Evolutionary conservation across 2,797 vertebrate genomes (phyloP), one percentile per base, ranked within the genome.

Genomic region (Arctocebus calabarensis): DNA sequence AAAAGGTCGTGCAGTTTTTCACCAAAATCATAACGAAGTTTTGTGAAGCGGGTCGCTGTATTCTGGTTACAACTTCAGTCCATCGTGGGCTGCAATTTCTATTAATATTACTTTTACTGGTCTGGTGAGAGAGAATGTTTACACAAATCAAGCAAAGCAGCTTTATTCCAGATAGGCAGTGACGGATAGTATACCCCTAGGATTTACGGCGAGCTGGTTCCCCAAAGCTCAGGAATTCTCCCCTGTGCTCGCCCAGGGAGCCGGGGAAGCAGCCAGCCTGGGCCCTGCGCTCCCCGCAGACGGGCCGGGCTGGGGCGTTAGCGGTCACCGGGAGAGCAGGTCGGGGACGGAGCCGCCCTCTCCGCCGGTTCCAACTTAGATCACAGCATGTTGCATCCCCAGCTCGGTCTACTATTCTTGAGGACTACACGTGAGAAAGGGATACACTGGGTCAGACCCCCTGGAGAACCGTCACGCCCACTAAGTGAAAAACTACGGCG

Each of bases 51-150:
- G 20, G 8, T 0, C 9, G 37, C 78, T 25, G 0, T 48, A 34
- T 23, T 2, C 40, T 68, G 29, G 29, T 27, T 57, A 5, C 29
- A 70, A 40, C 11, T 61, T 19, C 0, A 25, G 2, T 34, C 13
- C 55, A 71, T 52, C 25, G 32, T n/a, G 14, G 13, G 3, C 43
- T 52, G 29, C 2, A 40, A 22, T 81, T 40, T 87, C n/a, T 62
- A 40, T 2, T 73, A 10, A 5, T 52, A 52, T 4, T 52, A 52
- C 48, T 48, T 17, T 1, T 1, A 25, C 8, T 0, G 9, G 6
- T 55, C 27, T 17, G 27, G 4, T 27, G 16, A 93, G 20, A 40
- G 2, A 14, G 34, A 90, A 48, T 7, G 27, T 3, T 55, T 29
- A 43, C 34, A 79, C 27, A n/a, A 40, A 16, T 17, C 23, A n/a